These are phyloP conservation scores for Cydia amplana DNA, from an alignment of 1,140 invertebrate species.

Conservation along the genomic window DNA sequence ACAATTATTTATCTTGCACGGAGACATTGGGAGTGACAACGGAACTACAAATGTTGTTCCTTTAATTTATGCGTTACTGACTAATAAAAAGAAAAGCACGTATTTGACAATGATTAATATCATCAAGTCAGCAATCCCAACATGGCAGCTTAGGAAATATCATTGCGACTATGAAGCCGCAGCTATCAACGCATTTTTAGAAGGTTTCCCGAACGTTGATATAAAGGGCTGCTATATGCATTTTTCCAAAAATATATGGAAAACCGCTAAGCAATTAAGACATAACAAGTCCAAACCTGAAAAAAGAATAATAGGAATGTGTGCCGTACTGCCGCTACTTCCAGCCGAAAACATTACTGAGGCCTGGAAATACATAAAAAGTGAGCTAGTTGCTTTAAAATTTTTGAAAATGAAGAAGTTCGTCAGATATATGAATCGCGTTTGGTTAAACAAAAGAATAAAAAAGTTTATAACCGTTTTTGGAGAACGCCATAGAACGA, in stretches of 20 bases:
- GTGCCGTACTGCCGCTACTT: neutral
- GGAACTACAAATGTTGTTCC: neutral
- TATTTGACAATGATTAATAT: neutral
- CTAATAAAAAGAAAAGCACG: conserved; percentile 1
- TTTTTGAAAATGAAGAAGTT: neutral
- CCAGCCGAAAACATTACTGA: neutral
- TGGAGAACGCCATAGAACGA: neutral
- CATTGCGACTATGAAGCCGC: neutral
- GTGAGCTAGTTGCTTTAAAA: neutral
- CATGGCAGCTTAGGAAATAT: neutral
- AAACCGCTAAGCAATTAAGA: neutral
- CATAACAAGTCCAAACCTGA: neutral
- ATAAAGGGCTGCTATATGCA: conserved; percentile 3
- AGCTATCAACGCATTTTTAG: conserved; percentile 3
- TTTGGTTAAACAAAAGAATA: neutral
- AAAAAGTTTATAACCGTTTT: conserved; percentile 1
- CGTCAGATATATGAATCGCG: neutral
- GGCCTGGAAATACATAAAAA: neutral
- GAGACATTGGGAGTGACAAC: neutral
- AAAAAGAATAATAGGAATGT: neutral
- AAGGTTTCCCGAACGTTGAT: neutral
- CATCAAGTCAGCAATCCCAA: neutral
- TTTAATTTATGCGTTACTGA: neutral
- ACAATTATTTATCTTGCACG: neutral
- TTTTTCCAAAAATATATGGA: neutral